These are phyloP conservation scores for Petrolisthes cinctipes DNA, from an alignment of 2,888 invertebrate species.

Conservation along the genomic window DNA sequence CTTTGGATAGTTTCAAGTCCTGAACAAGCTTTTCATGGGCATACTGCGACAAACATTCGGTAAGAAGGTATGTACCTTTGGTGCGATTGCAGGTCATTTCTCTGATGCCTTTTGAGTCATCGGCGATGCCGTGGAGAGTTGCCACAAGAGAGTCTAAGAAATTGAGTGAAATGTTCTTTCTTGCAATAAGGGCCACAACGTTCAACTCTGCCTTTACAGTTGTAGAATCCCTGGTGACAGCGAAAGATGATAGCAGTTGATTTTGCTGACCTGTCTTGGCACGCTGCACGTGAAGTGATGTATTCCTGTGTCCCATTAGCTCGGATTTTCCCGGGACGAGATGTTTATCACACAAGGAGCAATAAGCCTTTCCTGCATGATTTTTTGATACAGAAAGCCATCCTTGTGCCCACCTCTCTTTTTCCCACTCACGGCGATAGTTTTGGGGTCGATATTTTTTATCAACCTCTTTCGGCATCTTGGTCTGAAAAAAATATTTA, in stretches of 20 bases:
- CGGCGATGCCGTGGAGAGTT: conserved; percentile 29
- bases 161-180: conserved; percentile 21
- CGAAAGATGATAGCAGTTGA: no score
- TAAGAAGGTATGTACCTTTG: conserved; percentile 36
- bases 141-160: conserved; percentile 28
- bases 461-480: conserved; percentile 10
- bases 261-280: no score
- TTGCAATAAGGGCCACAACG: conserved; percentile 18
- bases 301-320: conserved; percentile 2
- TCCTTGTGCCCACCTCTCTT: conserved; percentile 37
- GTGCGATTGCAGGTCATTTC: conserved; percentile 35
- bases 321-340: conserved; percentile 33
- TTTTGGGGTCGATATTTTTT: conserved; percentile 29
- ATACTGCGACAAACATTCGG: conserved; percentile 15
- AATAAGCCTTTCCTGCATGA: conserved; percentile 33
- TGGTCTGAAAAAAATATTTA: conserved; percentile 9
- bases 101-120: conserved; percentile 32
- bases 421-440: conserved; percentile 32
- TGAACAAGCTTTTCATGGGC: conserved; percentile 19
- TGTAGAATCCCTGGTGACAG: no score
- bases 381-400: conserved; percentile 26
- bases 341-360: conserved; percentile 31
- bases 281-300: conserved; percentile 20
- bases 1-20: conserved; percentile 1
- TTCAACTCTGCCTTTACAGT: no score